These are phyloP conservation scores for Brachystomella parvula DNA, from an alignment of 1,140 invertebrate species.

Conservation along the genomic window DNA sequence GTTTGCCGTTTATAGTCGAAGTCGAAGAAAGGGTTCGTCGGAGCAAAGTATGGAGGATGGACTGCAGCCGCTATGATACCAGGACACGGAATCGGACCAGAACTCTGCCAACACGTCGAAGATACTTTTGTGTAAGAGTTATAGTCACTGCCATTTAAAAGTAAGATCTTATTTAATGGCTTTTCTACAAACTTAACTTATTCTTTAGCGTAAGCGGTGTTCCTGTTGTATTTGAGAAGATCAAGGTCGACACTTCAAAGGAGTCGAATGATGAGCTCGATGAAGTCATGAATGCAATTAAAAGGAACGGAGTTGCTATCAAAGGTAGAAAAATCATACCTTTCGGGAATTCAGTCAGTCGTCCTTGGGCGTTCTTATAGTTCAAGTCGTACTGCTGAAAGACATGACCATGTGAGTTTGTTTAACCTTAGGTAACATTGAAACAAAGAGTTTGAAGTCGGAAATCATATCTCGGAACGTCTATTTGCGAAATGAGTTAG, in stretches of 20 bases:
- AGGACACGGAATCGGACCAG: slow-evolving; percentile 50
- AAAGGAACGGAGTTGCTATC: slow-evolving; percentile 58
- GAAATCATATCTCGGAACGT: slow-evolving; percentile 45
- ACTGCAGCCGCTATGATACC: slow-evolving; percentile 53
- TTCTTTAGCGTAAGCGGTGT: slow-evolving; percentile 47
- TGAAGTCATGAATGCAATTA: slow-evolving; percentile 54
- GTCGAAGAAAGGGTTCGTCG: too few species aligned
- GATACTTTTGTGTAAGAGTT: slow-evolving; percentile 45
- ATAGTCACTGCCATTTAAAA: not conserved
- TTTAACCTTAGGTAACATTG: slow-evolving; percentile 41
- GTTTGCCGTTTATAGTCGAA: too few species aligned
- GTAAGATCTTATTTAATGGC: not conserved
- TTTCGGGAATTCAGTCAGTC: not conserved
- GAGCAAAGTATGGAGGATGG: slow-evolving; percentile 54
- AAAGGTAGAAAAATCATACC: slow-evolving; percentile 47
- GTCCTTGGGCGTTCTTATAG: too few species aligned
- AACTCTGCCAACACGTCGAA: slow-evolving; percentile 51
- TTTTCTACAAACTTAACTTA: slow-evolving; percentile 12
- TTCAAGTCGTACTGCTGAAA: not conserved
- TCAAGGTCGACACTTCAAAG: slow-evolving; percentile 47
- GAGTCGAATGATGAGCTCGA: slow-evolving; percentile 48
- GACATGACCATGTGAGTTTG: too few species aligned
- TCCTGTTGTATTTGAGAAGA: slow-evolving; percentile 58
- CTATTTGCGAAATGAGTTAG: slow-evolving; percentile 47
- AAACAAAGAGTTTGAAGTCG: slow-evolving; percentile 42